Conservation (phyloP, 2,888 invertebrate species). For the Elegia similella region DNA sequence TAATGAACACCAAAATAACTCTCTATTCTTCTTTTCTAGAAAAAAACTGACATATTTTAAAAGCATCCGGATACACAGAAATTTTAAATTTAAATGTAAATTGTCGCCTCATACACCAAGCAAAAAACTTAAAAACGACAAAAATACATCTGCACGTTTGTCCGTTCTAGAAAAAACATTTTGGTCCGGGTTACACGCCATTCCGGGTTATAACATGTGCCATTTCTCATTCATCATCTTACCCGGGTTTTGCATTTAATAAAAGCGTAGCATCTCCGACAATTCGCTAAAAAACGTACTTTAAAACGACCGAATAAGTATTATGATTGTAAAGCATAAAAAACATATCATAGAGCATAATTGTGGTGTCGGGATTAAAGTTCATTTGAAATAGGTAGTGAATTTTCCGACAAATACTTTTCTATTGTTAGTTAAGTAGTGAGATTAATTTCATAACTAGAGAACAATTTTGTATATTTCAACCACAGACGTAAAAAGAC, state of each 20-base stretch:
- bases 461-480: too few relatives aligned
- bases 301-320: background rate
- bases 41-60: too few relatives aligned
- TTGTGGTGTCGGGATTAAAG: slow-evolving; percentile 15
- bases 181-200: slow-evolving; percentile 20
- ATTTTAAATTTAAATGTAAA: too few relatives aligned
- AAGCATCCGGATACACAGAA: too few relatives aligned
- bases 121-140: background rate
- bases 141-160: background rate
- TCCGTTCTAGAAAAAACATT: slow-evolving; percentile 19
- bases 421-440: background rate
- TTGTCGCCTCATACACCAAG: too few relatives aligned
- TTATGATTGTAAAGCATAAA: too few relatives aligned
- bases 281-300: slow-evolving; percentile 3
- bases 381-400: slow-evolving; percentile 27
- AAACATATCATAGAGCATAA: too few relatives aligned
- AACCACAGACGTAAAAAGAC: too few relatives aligned
- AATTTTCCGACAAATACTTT: slow-evolving; percentile 24
- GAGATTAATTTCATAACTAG: too few relatives aligned
- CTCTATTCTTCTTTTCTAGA: too few relatives aligned
- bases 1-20: too few relatives aligned
- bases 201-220: slow-evolving; percentile 47
- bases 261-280: slow-evolving; percentile 20
- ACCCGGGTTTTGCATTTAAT: slow-evolving; percentile 20
- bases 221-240: slow-evolving; percentile 51